Base-by-base conservation (phyloP, 2,888 invertebrate genomes). In the Archips xylosteana region DNA sequence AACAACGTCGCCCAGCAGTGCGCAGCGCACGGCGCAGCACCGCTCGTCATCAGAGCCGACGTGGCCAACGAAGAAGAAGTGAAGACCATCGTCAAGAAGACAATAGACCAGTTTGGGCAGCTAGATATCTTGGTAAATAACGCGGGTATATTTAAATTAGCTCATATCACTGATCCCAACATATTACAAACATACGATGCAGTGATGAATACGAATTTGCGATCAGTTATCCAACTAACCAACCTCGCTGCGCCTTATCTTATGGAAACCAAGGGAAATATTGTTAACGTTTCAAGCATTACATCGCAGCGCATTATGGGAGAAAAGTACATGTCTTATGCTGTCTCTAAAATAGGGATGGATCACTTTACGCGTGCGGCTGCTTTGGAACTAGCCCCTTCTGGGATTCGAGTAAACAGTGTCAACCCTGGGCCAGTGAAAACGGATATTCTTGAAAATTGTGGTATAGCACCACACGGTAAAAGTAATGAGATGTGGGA, bases 351-450 rank as follows among this genome's bases (percentile, higher is more conserved):
- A 70, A 77, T 78, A 10, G 77, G 67, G 3, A 57, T 79, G 9
- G 76, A 77, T 5, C 74, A 76, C 57, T 78, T 79, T 23, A 76
- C 78, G 2, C 73, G 76, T 59, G 32, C 66, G 36, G 65, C 73
- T 10, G 79, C 79, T 8, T 49, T 77, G 3, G 78, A 79, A n/a
- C 45, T 79, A 9, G 75, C 75, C 3, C 34, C 42, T 13, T 63
- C 67, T 32, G 79, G 78, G 13, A 75, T 79, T 0, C 54, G 79
- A 34, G 78, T 78, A 0, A 79, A 79, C 54, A 45, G 61, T 8
- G 97, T 98, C 0, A 97, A 97, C 89, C 98, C 98, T 12, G 80
- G 80, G 13, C 77, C 77, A 1, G 77, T 77, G 8, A 79, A 59
- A 36, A 78, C 78, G 2, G 74, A 78, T 62, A 70, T 80, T 39